Evolutionary conservation across 2,113 vertebrate genomes (phyloP).

Genomic region (Bambusicola thoracicus): DNA sequence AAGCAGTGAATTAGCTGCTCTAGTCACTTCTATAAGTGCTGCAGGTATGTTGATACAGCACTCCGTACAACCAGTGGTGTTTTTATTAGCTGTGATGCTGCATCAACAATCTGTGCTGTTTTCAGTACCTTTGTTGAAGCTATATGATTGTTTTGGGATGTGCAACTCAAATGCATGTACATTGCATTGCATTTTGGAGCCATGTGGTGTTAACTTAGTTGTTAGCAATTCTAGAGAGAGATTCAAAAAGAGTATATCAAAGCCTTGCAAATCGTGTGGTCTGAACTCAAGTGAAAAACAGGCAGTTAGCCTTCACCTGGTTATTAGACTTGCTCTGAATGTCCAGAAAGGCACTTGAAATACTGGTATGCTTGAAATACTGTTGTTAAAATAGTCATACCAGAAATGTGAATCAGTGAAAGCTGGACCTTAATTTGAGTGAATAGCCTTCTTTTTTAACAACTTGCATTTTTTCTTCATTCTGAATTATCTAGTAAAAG

Average conservation of each 20-base stretch:
- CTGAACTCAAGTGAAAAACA: background rate
- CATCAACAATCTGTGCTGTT: background rate
- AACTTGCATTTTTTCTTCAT: background rate
- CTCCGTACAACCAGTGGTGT: background rate
- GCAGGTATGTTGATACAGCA: background rate
- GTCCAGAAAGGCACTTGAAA: background rate
- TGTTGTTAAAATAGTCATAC: background rate
- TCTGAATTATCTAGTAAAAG: background rate
- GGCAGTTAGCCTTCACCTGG: background rate
- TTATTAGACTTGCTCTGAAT: background rate
- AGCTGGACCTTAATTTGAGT: background rate
- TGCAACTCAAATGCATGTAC: background rate
- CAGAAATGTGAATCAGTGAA: background rate
- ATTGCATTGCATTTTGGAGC: background rate
- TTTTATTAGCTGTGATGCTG: background rate
- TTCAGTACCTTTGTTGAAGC: background rate
- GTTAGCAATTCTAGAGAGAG: background rate
- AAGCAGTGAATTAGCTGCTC: background rate
- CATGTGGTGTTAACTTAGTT: background rate
- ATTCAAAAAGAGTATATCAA: too few relatives aligned
- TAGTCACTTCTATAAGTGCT: background rate
- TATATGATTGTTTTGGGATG: fast-evolving
- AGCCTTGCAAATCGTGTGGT: background rate
- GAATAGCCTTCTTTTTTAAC: background rate
- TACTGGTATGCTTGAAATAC: background rate